phyloP scores from a whole-genome alignment of 1,140 invertebrate genomes.

The Drosophila hydei region DNA sequence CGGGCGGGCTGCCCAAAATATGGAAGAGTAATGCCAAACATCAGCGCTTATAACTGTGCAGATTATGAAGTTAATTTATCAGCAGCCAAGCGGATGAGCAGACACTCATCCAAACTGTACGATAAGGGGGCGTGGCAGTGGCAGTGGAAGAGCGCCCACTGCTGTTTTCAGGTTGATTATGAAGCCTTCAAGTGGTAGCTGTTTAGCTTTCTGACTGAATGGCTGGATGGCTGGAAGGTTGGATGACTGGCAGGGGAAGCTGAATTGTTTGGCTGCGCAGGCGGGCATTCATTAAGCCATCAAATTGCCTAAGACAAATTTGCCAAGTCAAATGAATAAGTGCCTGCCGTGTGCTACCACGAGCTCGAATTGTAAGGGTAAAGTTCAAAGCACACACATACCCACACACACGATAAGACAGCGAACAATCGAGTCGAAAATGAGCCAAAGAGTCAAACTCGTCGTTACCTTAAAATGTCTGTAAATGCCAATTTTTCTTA shows the following conservation, averaged over 20 bases:
- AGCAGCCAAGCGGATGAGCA: conserved; percentile 77
- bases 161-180: conserved; percentile 50
- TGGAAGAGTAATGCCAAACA: conserved; percentile 82
- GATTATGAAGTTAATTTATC: conserved; percentile 83
- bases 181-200: conserved; percentile 44
- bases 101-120: conserved; percentile 39
- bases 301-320: conserved; percentile 80
- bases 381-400: conserved; percentile 22
- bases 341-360: conserved; percentile 24
- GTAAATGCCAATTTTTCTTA: neutral
- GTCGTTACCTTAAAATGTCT: neutral
- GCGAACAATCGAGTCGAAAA: neutral
- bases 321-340: conserved; percentile 75
- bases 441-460: conserved; percentile 9
- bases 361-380: neutral
- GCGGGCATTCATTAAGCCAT: conserved; percentile 81
- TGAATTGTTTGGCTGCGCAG: conserved; percentile 43
- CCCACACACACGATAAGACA: neutral
- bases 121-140: neutral
- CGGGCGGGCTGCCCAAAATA: conserved; percentile 47
- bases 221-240: conserved; percentile 8
- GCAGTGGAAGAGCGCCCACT: neutral
- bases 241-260: conserved; percentile 31
- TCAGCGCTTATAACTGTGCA: conserved; percentile 81
- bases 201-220: conserved; percentile 69